Base-by-base conservation (phyloP, 2,113 vertebrate species). In the Xyrauchen texanus region DNA sequence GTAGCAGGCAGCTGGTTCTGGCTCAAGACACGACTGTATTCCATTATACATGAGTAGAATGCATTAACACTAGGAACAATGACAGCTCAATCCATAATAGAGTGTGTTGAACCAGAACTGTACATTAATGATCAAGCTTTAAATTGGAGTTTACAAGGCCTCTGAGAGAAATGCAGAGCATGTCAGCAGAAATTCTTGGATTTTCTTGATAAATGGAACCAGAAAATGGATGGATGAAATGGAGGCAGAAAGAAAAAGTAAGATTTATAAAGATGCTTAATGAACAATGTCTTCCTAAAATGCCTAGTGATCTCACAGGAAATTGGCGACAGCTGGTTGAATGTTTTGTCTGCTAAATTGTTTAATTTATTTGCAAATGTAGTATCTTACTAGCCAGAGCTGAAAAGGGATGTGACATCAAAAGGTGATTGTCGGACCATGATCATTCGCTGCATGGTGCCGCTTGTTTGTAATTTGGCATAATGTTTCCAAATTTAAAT, bases 51-150 rank as follows among this genome's bases (percentile, higher is more conserved):
- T 70, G 45, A 66, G 79, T 58, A 21, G 52, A 70, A 76, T 15
- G 8, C 68, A 65, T 70, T 70, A 77, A 76, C 72, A 72, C 78
- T 46, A 46, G 57, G 68, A 52, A 76, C 68, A 71, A 78, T 64
- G 67, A 61, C 80, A 72, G 68, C 73, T 70, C 75, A 77, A 77
- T 82, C 75, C 62, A 82, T 77, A 72, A 77, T 77, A 70, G 60
- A 77, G 68, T 58, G 61, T 78, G 74, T 47, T 77, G 61, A 64
- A 69, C 74, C 60, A 66, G 61, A 58, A 55, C 66, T 57, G 52
- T 82, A 72, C 75, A 82, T 77, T 78, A 82, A 71, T 78, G 68
- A 82, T 82, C 68, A 61, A 46, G 47, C 72, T 67, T 65, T 72
- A 62, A 61, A 64, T 64, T 58, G 21, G 9, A 52, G 42, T 57